Conservation (phyloP, 2,888 invertebrate species). For the Scaptomyza polygonia region DNA sequence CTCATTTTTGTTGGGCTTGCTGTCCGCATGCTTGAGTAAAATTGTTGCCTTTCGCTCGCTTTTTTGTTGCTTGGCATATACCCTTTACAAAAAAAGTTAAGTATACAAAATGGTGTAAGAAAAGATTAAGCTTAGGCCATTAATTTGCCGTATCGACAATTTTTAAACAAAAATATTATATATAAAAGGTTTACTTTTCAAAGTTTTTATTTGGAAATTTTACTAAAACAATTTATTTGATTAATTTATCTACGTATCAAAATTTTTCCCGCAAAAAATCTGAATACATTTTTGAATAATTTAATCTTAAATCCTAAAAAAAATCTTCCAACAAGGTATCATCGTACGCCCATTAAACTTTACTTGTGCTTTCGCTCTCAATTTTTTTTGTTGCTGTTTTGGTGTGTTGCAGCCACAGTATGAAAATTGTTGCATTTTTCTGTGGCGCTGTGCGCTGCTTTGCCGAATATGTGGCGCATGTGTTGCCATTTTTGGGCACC, state of each 20-base stretch:
- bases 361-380: conserved; percentile 9
- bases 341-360: not conserved
- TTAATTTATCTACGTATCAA: too few relatives aligned
- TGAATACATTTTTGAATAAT: too few relatives aligned
- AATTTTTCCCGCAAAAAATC: too few relatives aligned
- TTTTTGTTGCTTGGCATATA: conserved; percentile 25
- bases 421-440: conserved; percentile 74
- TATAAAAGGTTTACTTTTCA: too few relatives aligned
- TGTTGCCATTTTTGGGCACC: conserved; percentile 45
- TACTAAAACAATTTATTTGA: too few relatives aligned
- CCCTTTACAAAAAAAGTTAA: conserved; percentile 1
- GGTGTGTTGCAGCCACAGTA: conserved; percentile 9
- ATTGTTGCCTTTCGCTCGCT: conserved; percentile 43
- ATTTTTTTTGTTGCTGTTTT: not conserved
- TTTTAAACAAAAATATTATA: too few relatives aligned
- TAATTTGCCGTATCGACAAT: too few relatives aligned
- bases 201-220: too few relatives aligned
- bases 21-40: conserved; percentile 54
- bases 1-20: conserved; percentile 6
- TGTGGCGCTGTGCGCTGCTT: conserved; percentile 36
- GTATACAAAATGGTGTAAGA: not conserved
- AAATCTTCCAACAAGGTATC: too few relatives aligned
- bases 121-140: conserved; percentile 3
- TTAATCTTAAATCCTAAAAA: too few relatives aligned
- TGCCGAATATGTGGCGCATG: conserved; percentile 60